phyloP scores from a whole-genome alignment of 2,888 invertebrate genomes.

The Synergus japonicus region DNA sequence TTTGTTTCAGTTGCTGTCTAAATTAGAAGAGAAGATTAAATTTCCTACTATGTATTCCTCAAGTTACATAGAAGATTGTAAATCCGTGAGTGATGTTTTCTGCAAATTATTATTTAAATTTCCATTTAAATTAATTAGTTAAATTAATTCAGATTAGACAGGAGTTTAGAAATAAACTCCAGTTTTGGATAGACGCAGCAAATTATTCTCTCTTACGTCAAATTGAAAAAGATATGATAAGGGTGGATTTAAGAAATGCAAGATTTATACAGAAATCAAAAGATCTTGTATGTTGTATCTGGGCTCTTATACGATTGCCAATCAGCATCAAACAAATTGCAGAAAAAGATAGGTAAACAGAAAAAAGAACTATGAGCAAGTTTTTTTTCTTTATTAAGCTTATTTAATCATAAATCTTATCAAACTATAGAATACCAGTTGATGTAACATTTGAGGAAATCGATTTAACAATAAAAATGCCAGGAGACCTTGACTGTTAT shows the following conservation, averaged over 20 bases:
- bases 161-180: conserved; percentile 76
- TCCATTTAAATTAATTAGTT: background rate
- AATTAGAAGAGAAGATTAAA: conserved; percentile 79
- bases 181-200: conserved; percentile 77
- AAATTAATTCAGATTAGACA: conserved; percentile 71
- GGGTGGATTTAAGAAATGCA: conserved; percentile 77
- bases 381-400: no score
- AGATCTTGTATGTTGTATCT: conserved; percentile 77
- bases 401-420: conserved; percentile 1
- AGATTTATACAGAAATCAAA: conserved; percentile 74
- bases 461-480: conserved; percentile 79
- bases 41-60: conserved; percentile 75
- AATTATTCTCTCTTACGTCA: conserved; percentile 78
- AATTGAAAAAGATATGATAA: conserved; percentile 77
- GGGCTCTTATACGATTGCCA: conserved; percentile 78
- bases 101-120: background rate
- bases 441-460: conserved; percentile 80
- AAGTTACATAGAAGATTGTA: conserved; percentile 77
- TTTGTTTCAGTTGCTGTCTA: conserved; percentile 78
- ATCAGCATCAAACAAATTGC: conserved; percentile 65
- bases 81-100: conserved; percentile 73
- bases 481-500: conserved; percentile 79
- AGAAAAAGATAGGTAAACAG: conserved; percentile 68
- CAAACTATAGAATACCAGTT: conserved; percentile 77
- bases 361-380: no score